Evolutionary conservation across 2,888 invertebrate species (phyloP), one percentile per base, ranked within the genome.

Genomic region (Lasioglossum morio): DNA sequence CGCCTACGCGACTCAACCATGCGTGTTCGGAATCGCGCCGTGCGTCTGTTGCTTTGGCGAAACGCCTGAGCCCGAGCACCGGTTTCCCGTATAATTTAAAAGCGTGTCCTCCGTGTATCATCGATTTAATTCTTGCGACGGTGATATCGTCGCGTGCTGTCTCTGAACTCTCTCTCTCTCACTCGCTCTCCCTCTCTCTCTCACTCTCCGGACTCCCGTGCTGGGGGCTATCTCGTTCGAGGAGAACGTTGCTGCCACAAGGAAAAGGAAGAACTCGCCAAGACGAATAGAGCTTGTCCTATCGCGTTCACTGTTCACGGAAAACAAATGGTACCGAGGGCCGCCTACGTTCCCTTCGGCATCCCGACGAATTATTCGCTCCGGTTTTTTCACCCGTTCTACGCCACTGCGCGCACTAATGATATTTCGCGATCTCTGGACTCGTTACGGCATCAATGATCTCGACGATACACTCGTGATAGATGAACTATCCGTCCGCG

Each of bases 261-360:
- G 86, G 84, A 87, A 85, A 84, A 84, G 84, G 83, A 87, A 85
- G 83, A 86, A 78, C 85, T 72, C 5, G 84, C 87, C 84, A 91
- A 92, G 90, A 91, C 87, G 89, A 84, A 91, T 90, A 91, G 87
- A 90, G 85, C 87, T 90, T 84, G 92, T 87, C 88, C 87, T 91
- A 90, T 88, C 89, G 90, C 85, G 87, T 75, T 78, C 82, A 69
- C 82, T 78, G 84, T 77, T 87, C 81, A 76, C 84, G 83, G 85
- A 79, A 90, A 91, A 90, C 90, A 91, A 92, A 92, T 91, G 92
- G 84, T 87, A 92, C 89, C 79, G 84, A 82, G 80, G 83, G 88
- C 91, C 91, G 90, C 91, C 89, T 88, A 91, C 87, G 89, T 91
- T 84, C 87, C 92, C 87, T 78, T 81, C 73, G 88, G 91, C 88